Evolutionary conservation across 2,113 vertebrate species (phyloP).

Genomic region (Melanocharis versteri): DNA sequence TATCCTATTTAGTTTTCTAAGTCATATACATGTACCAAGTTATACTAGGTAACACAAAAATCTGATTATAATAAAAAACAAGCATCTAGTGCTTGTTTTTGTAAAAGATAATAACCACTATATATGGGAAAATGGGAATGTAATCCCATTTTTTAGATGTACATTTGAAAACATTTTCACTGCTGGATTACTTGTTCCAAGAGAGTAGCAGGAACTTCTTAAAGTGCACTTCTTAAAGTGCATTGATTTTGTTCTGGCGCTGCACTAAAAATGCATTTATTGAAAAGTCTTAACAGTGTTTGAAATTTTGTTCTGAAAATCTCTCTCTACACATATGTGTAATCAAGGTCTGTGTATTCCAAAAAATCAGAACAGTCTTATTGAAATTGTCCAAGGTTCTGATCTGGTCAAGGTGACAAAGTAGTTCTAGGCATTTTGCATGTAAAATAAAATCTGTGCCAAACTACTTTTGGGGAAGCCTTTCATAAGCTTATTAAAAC

Average conservation of each 20-base stretch:
- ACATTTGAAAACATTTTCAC: not conserved
- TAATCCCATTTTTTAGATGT: not conserved
- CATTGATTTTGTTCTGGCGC: not conserved
- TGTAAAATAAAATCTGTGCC: not conserved
- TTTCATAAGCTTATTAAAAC: not conserved
- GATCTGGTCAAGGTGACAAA: not conserved
- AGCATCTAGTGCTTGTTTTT: not conserved
- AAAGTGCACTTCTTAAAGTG: not conserved
- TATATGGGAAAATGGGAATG: not conserved
- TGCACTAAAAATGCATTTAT: not conserved
- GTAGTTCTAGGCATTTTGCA: not conserved
- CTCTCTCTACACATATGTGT: not conserved
- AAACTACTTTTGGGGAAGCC: not conserved
- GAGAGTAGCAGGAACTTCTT: not conserved
- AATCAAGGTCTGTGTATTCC: not conserved
- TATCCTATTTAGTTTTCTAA: not conserved
- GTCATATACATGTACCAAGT: not conserved
- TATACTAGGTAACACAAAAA: not conserved
- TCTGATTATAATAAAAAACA: not conserved
- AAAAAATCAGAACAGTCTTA: not conserved
- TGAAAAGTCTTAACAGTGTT: not conserved
- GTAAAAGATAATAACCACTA: not conserved
- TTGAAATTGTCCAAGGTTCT: not conserved
- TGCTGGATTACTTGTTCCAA: not conserved
- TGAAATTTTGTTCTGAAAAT: not conserved